phyloP scores from a whole-genome alignment of 2,113 vertebrate species.

The Amazona guildingii region DNA sequence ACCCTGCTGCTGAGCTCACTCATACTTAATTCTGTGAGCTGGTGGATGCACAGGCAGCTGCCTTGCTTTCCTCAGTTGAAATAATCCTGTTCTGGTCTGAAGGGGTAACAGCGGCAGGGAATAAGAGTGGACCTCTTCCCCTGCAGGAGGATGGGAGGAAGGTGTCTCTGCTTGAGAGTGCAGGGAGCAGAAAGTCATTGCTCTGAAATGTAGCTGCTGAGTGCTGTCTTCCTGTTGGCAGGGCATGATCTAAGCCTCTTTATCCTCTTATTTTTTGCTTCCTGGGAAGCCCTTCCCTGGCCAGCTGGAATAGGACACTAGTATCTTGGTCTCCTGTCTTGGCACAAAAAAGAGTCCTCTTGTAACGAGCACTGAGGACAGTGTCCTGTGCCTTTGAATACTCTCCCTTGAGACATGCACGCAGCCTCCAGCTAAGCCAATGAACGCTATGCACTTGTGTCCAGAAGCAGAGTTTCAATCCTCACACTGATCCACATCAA shows the following conservation, averaged over 20 bases:
- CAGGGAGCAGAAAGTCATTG: background rate
- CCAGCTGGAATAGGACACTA: background rate
- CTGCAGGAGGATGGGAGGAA: background rate
- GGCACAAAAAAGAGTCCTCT: background rate
- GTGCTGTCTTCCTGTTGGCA: background rate
- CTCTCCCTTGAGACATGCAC: background rate
- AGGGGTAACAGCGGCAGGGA: background rate
- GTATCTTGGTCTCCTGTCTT: background rate
- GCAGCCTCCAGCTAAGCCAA: background rate
- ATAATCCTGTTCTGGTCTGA: background rate
- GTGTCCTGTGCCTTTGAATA: background rate
- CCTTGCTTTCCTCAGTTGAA: background rate
- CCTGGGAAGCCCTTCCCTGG: background rate
- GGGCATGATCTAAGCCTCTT: background rate
- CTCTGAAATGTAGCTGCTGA: background rate
- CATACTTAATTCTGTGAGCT: fast-evolving
- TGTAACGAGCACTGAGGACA: background rate
- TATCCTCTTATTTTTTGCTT: background rate
- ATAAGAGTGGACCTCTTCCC: background rate
- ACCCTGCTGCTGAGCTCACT: background rate
- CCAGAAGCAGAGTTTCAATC: background rate
- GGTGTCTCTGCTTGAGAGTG: background rate
- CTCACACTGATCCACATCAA: background rate
- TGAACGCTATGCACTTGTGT: background rate
- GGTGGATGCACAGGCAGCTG: background rate